Percentiles rank a stretch among this genome's conserved stretches.
phyloP scores from a whole-genome alignment of 2,113 vertebrate genomes.

The Gymnocephalus cernua region DNA sequence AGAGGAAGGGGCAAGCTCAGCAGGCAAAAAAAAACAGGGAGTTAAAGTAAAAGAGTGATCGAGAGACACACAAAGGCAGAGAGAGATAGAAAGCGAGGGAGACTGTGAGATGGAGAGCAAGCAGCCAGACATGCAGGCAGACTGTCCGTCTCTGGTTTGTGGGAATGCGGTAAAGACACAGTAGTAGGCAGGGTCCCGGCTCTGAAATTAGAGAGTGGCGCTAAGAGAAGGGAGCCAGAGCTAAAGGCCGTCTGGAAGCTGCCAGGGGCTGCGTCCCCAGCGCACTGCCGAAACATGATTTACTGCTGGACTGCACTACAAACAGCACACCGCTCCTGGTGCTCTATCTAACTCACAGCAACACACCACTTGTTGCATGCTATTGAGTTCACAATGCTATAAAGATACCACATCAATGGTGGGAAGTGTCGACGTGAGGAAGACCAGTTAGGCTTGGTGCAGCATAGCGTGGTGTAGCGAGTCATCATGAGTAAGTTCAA shows the following conservation, averaged over 20 bases:
- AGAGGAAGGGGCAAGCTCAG: constrained; percentile 49
- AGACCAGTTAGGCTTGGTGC: constrained; percentile 33
- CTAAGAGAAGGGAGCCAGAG: constrained; percentile 77
- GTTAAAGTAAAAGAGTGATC: constrained; percentile 50
- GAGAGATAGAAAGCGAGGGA: constrained; percentile 49
- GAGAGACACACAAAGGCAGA: constrained; percentile 50
- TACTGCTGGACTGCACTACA: constrained; percentile 69
- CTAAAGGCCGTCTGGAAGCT: constrained; percentile 78
- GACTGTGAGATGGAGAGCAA: constrained; percentile 55
- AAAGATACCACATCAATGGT: constrained; percentile 67
- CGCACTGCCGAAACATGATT: constrained; percentile 74
- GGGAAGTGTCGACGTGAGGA: constrained; percentile 69
- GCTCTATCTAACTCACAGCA: constrained; percentile 54
- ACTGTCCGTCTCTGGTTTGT: constrained; percentile 82
- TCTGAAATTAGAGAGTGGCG: constrained; percentile 83
- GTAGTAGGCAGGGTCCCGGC: constrained; percentile 78
- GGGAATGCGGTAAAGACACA: constrained; percentile 81
- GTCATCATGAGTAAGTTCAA: background rate
- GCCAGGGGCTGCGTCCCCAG: constrained; percentile 78
- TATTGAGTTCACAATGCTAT: constrained; percentile 59
- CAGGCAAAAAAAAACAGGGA: constrained; percentile 43
- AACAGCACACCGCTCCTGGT: constrained; percentile 51
- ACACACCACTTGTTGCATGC: constrained; percentile 50
- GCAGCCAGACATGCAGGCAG: constrained; percentile 79
- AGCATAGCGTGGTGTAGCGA: constrained; percentile 25